Evolutionary conservation across 2,888 invertebrate genomes (phyloP).

Genomic region (Cheilosia impressa): DNA sequence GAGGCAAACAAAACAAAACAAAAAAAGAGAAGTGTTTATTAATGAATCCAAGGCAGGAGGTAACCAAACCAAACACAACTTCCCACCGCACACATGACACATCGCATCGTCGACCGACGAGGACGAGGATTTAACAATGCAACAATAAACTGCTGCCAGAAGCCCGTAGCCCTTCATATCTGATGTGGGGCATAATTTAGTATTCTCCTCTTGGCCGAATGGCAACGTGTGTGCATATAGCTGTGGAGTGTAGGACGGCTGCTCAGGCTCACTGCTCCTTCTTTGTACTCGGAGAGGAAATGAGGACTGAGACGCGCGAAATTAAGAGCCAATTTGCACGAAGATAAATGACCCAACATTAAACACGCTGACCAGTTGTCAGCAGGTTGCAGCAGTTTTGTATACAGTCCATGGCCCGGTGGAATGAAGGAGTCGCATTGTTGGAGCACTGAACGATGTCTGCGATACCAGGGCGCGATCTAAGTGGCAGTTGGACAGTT

Average conservation of each 20-base stretch:
- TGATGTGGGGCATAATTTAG: slow-evolving; percentile 73
- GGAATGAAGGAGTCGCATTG: not conserved
- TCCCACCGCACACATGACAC: slow-evolving; percentile 71
- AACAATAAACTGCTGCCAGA: slow-evolving; percentile 67
- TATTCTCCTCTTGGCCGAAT: slow-evolving; percentile 50
- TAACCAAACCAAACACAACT: slow-evolving; percentile 60
- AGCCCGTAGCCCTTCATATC: slow-evolving; percentile 70
- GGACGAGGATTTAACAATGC: slow-evolving; percentile 52
- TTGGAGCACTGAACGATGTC: slow-evolving; percentile 11
- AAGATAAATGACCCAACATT: slow-evolving; percentile 74
- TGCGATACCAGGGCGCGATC: not conserved
- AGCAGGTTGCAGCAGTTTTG: slow-evolving; percentile 64
- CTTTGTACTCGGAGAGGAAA: slow-evolving; percentile 43
- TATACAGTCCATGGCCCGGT: not conserved
- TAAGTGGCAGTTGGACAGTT: slow-evolving; percentile 61
- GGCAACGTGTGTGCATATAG: slow-evolving; percentile 20
- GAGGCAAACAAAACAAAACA: slow-evolving; percentile 5
- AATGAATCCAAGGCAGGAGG: slow-evolving; percentile 66
- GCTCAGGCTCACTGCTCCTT: slow-evolving; percentile 37
- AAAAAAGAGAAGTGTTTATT: slow-evolving; percentile 51
- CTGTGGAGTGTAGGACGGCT: slow-evolving; percentile 60
- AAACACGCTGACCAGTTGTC: slow-evolving; percentile 74
- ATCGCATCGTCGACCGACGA: slow-evolving; percentile 48
- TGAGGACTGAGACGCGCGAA: slow-evolving; percentile 67
- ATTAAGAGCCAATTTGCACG: slow-evolving; percentile 75